Percentiles rank a stretch among this genome's conserved stretches.
phyloP scores from a whole-genome alignment of 2,113 vertebrate species.

The Ciconia boyciana region DNA sequence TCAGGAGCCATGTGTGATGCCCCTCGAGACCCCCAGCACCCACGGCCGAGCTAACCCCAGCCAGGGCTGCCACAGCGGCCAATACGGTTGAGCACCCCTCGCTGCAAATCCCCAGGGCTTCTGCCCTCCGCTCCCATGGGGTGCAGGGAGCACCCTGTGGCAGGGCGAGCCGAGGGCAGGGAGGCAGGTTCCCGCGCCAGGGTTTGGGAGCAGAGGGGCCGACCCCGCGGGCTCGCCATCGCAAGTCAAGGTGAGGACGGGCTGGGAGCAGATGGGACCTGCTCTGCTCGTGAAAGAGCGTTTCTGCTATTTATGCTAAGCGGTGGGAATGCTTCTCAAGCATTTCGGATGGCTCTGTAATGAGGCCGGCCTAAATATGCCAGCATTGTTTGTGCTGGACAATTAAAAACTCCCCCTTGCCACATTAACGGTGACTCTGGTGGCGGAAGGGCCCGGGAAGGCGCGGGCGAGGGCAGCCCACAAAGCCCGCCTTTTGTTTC shows the following conservation, averaged over 20 bases:
- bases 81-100: not conserved
- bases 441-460: conserved; percentile 82
- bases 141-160: fast-evolving
- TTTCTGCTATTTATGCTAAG: conserved; percentile 91
- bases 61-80: not conserved
- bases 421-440: conserved; percentile 96
- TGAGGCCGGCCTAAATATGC: conserved; percentile 91
- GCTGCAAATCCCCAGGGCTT: not conserved
- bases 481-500: conserved; percentile 90
- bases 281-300: conserved; percentile 88
- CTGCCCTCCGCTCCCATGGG: not conserved
- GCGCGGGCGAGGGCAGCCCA: conserved; percentile 85
- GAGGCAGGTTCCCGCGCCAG: conserved; percentile 70
- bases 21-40: conserved; percentile 71
- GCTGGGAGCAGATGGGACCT: conserved; percentile 95
- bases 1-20: conserved; percentile 73
- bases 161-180: fast-evolving
- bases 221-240: conserved; percentile 67
- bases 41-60: conserved; percentile 79
- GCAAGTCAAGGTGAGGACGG: conserved; percentile 92
- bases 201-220: conserved; percentile 74
- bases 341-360: conserved; percentile 89
- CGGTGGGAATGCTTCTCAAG: conserved; percentile 89
- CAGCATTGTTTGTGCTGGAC: conserved; percentile 87
- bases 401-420: conserved; percentile 96